Evolutionary conservation across 2,113 vertebrate species (phyloP).

Genomic region (Dasypus novemcinctus): DNA sequence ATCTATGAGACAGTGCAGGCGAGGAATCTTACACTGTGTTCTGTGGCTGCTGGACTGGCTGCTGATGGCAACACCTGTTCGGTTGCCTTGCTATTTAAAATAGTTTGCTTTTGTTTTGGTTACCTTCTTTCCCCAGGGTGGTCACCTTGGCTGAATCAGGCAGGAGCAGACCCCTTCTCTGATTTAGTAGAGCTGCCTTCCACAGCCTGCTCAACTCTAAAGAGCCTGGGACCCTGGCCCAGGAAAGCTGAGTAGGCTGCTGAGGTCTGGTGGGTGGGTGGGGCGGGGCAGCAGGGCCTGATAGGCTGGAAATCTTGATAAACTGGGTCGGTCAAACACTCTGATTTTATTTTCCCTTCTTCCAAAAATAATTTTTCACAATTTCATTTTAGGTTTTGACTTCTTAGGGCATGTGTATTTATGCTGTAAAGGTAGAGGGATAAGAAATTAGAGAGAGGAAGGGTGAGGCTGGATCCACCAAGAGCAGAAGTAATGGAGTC

Average conservation of each 20-base stretch:
- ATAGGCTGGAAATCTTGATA: not conserved
- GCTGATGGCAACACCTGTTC: not conserved
- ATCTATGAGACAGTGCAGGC: not conserved
- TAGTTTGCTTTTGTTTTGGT: not conserved
- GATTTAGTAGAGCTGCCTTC: not conserved
- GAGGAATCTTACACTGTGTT: not conserved
- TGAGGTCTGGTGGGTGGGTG: no score
- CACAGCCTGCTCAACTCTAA: not conserved
- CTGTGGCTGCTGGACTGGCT: not conserved
- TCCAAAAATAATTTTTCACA: not conserved
- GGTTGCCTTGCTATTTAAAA: not conserved
- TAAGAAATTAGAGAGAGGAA: not conserved
- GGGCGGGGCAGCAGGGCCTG: not conserved
- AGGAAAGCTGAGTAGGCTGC: not conserved
- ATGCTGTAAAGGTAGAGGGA: not conserved
- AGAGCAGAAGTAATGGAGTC: not conserved
- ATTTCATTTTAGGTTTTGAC: conserved; percentile 24
- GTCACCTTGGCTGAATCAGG: not conserved
- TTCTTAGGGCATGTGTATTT: not conserved
- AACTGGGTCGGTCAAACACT: not conserved
- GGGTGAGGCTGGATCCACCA: not conserved
- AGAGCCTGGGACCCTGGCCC: not conserved
- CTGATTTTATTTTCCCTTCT: not conserved
- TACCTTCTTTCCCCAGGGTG: not conserved
- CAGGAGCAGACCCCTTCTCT: not conserved